These are phyloP conservation scores for Apodemus sylvaticus DNA, from an alignment of 2,113 vertebrate genomes.

Conservation along the genomic window DNA sequence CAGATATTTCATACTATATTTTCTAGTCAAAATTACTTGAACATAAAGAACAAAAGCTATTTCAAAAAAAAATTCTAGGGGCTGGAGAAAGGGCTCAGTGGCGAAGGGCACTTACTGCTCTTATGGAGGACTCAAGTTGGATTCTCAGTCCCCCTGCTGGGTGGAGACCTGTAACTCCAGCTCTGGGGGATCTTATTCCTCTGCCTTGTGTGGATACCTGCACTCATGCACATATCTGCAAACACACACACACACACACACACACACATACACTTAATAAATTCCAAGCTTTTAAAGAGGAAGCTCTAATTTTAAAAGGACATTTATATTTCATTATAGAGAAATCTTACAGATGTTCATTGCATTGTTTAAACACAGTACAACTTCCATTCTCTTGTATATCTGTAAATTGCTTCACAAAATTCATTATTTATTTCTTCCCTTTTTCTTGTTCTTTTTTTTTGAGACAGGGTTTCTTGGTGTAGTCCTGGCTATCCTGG, in stretches of 20 bases:
- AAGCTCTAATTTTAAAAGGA: background rate
- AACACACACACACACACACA: background rate
- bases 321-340: constrained; percentile 39
- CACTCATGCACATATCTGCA: background rate
- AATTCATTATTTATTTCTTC: background rate
- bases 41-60: constrained; percentile 37
- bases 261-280: no score
- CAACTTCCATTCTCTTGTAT: background rate
- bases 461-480: background rate
- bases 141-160: background rate
- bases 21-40: constrained; percentile 55
- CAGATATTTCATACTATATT: constrained; percentile 36
- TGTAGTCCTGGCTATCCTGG: background rate
- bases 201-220: background rate
- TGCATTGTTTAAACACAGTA: background rate
- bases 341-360: constrained; percentile 47
- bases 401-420: background rate
- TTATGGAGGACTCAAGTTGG: background rate
- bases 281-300: background rate
- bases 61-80: constrained; percentile 2
- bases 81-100: background rate
- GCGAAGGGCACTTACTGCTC: background rate
- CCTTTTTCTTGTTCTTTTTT: background rate
- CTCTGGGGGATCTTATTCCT: background rate
- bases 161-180: background rate